phyloP scores from a whole-genome alignment of 2,888 invertebrate genomes.

The Sialis lutaria region DNA sequence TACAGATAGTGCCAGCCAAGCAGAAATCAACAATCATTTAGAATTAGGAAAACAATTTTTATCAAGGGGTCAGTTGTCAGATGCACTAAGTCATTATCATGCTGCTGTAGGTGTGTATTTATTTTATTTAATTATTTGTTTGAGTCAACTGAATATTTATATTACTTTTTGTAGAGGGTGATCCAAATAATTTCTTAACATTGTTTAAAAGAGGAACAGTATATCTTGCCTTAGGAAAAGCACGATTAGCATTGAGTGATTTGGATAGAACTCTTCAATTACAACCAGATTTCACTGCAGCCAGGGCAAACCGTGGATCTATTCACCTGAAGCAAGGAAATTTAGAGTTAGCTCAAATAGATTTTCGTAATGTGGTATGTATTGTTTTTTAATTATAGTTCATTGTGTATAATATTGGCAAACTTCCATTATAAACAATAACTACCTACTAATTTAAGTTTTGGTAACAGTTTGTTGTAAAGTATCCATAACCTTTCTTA shows the following conservation, averaged over 20 bases:
- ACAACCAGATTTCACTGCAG: slow-evolving; percentile 88
- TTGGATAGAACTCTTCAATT: slow-evolving; percentile 82
- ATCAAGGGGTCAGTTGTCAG: slow-evolving; percentile 81
- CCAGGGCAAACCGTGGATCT: slow-evolving; percentile 57
- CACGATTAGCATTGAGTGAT: slow-evolving; percentile 87
- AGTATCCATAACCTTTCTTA: no score
- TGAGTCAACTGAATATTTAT: neutral
- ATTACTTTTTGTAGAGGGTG: slow-evolving; percentile 56
- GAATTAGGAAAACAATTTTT: slow-evolving; percentile 86
- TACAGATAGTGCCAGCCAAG: slow-evolving; percentile 48
- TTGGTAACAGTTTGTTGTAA: no score
- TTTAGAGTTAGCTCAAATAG: slow-evolving; percentile 62
- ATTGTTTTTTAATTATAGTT: slow-evolving; percentile 4
- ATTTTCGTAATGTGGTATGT: slow-evolving; percentile 75
- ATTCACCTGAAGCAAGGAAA: slow-evolving; percentile 82
- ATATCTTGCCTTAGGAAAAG: slow-evolving; percentile 88
- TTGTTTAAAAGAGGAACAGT: slow-evolving; percentile 93
- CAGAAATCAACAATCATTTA: slow-evolving; percentile 83
- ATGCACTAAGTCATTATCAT: slow-evolving; percentile 95
- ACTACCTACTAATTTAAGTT: no score
- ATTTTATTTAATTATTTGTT: slow-evolving; percentile 2
- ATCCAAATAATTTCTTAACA: slow-evolving; percentile 88
- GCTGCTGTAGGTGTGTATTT: slow-evolving; percentile 74
- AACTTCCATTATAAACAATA: no score
- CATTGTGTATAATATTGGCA: neutral